Evolutionary conservation across 2,888 invertebrate species (phyloP).

Genomic region (Tetragonisca angustula): DNA sequence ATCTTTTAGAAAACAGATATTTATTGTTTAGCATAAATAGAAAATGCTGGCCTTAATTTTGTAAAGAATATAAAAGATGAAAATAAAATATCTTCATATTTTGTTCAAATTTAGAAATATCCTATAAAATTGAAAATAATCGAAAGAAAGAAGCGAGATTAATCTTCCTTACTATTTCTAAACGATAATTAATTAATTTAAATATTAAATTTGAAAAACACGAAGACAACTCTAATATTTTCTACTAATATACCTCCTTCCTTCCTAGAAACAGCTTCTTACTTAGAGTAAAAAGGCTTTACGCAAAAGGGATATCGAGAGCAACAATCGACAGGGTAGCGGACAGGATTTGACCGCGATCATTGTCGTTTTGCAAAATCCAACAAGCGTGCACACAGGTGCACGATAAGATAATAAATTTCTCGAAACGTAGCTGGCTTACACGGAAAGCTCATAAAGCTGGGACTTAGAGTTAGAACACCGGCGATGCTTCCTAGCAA

Average conservation of each 20-base stretch:
- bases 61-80: no score
- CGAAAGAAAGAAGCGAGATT: background rate
- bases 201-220: no score
- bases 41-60: no score
- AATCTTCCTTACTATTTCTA: background rate
- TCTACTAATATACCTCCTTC: no score
- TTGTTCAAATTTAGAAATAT: background rate
- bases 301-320: background rate
- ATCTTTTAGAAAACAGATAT: background rate
- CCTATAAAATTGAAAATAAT: background rate
- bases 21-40: no score
- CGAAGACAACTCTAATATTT: no score
- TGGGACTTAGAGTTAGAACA: slow-evolving; percentile 52
- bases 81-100: no score
- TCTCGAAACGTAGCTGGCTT: slow-evolving; percentile 20
- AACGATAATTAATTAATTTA: no score
- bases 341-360: background rate
- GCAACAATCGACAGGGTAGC: slow-evolving; percentile 19
- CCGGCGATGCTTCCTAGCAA: slow-evolving; percentile 40
- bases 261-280: background rate
- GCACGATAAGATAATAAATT: slow-evolving; percentile 51
- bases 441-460: slow-evolving; percentile 56
- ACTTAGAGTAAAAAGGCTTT: background rate
- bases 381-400: slow-evolving; percentile 23
- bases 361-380: slow-evolving; percentile 18